Conservation (phyloP, 2,113 vertebrate species). For the Eidolon helvum region DNA sequence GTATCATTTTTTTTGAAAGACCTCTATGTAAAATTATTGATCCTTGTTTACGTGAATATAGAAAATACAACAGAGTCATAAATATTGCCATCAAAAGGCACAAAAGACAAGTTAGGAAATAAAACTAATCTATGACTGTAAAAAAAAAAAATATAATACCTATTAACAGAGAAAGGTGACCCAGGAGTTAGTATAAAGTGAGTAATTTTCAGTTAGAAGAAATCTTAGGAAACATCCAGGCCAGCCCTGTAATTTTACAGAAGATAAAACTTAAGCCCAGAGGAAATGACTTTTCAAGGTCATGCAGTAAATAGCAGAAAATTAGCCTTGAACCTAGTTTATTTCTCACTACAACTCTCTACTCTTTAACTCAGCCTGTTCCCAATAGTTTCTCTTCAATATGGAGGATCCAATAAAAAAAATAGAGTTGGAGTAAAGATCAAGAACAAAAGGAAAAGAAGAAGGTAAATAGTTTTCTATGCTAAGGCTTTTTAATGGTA, state of each 20-base stretch:
- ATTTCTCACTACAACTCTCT: not conserved
- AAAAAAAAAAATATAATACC: not conserved
- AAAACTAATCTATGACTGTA: not conserved
- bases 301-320: not conserved
- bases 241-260: not conserved
- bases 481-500: not conserved
- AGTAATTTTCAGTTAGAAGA: not conserved
- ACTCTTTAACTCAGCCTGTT: not conserved
- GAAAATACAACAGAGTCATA: not conserved
- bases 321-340: not conserved
- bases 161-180: not conserved
- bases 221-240: not conserved
- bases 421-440: not conserved
- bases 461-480: not conserved
- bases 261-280: not conserved
- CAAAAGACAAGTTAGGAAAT: not conserved
- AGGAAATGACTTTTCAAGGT: not conserved
- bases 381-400: not conserved
- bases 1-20: not conserved
- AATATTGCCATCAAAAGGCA: not conserved
- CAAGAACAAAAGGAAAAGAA: not conserved
- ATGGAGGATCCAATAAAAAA: not conserved
- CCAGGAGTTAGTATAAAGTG: not conserved
- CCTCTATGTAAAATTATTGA: not conserved
- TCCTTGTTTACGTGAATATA: not conserved